Conservation (phyloP, 2,113 vertebrate species). For the Pelobates fuscus region DNA sequence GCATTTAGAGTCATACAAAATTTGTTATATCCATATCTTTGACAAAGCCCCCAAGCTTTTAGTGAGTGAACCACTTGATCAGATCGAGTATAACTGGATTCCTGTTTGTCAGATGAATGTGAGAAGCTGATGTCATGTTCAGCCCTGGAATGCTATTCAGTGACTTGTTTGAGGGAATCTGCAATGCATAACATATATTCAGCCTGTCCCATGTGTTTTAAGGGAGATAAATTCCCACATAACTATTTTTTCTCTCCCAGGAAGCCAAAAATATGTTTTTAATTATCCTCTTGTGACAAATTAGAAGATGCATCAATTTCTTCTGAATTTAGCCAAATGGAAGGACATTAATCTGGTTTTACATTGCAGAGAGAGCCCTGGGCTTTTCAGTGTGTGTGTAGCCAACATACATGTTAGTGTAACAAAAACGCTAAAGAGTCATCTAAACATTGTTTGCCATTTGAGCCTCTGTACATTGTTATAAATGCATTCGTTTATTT, state of each 20-base stretch:
- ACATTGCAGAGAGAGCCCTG: not conserved
- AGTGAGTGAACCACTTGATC: not conserved
- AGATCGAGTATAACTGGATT: not conserved
- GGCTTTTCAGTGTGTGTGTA: not conserved
- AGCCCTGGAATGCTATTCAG: not conserved
- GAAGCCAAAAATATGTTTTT: slow-evolving; percentile 35
- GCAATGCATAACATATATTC: not conserved
- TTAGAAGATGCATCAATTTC: slow-evolving; percentile 47
- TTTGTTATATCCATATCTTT: not conserved
- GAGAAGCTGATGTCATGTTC: not conserved
- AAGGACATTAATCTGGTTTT: not conserved
- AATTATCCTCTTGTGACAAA: slow-evolving; percentile 41
- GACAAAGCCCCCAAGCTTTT: not conserved
- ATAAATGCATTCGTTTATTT: too few relatives aligned
- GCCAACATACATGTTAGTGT: not conserved
- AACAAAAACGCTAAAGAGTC: too few relatives aligned
- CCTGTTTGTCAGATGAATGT: not conserved
- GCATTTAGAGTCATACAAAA: not conserved
- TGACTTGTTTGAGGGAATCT: not conserved
- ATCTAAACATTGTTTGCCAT: too few relatives aligned
- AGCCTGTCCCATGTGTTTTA: not conserved
- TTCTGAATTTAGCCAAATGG: slow-evolving; percentile 13
- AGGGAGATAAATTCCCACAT: slow-evolving; percentile 27
- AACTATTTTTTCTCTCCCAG: slow-evolving; percentile 15
- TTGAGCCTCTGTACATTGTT: too few relatives aligned